Conservation (phyloP, 2,888 invertebrate species). For the Lithodes maja region DNA sequence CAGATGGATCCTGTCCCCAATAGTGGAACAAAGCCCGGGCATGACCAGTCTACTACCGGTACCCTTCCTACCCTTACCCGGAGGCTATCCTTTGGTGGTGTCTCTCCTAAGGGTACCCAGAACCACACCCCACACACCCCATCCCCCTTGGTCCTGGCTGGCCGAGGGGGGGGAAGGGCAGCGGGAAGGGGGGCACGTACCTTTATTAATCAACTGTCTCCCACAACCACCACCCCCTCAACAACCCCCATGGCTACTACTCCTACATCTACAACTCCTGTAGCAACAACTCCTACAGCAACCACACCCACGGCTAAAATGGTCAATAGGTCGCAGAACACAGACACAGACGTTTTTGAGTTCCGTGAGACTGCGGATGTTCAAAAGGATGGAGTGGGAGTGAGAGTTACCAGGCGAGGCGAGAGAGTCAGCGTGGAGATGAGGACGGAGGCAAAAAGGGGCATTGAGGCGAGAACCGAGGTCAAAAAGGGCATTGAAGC, state of each 20-base stretch:
- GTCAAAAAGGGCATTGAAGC: not conserved
- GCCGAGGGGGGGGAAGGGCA: not conserved
- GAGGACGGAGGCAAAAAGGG: not conserved
- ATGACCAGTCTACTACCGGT: no score
- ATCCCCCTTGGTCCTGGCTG: no score
- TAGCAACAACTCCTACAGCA: no score
- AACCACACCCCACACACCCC: no score
- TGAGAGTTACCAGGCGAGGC: not conserved
- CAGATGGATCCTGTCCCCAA: conserved; percentile 16
- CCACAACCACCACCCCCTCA: no score
- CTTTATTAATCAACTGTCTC: no score
- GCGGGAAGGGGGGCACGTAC: not conserved
- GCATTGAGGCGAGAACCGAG: not conserved
- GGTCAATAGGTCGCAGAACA: conserved; percentile 29
- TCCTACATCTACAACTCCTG: no score
- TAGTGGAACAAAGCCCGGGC: not conserved
- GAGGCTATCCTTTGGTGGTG: no score
- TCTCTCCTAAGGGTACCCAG: no score
- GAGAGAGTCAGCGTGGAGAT: not conserved
- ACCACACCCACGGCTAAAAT: not conserved
- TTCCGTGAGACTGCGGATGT: conserved; percentile 44
- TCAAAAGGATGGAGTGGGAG: not conserved
- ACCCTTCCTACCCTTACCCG: no score
- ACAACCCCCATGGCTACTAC: no score
- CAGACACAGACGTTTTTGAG: conserved; percentile 55